Conservation (phyloP, 2,888 invertebrate species). For the Himalopsyche japonica region DNA sequence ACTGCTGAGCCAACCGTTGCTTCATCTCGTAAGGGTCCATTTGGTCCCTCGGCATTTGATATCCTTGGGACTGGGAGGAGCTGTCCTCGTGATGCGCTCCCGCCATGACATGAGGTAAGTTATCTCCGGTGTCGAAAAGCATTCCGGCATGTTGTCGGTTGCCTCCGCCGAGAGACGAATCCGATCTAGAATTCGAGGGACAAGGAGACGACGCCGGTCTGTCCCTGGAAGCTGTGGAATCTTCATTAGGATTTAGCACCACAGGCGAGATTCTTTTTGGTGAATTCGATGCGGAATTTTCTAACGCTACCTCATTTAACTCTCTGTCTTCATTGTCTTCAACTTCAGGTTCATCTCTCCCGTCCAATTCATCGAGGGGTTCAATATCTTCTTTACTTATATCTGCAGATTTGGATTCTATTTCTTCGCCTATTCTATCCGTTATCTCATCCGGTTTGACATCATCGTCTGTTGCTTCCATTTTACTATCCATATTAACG, state of each 20-base stretch:
- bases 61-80: conserved; percentile 37
- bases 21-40: conserved; percentile 40
- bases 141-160: conserved; percentile 21
- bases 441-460: neutral
- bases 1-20: conserved; percentile 30
- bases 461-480: neutral
- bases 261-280: conserved; percentile 27
- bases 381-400: conserved; percentile 12
- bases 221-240: conserved; percentile 35
- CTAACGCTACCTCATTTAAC: conserved; percentile 1
- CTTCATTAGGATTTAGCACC: conserved; percentile 19
- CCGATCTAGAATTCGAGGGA: conserved; percentile 38
- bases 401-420: conserved; percentile 13
- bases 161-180: conserved; percentile 30
- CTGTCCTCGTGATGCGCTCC: conserved; percentile 37
- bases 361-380: neutral
- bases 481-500: conserved; percentile 10
- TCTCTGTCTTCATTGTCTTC: conserved; percentile 23
- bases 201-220: conserved; percentile 33
- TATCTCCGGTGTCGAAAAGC: conserved; percentile 26
- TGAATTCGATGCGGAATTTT: conserved; percentile 36
- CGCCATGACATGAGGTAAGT: conserved; percentile 15
- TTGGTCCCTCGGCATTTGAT: conserved; percentile 33
- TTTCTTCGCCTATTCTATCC: conserved; percentile 12
- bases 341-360: neutral